Evolutionary conservation across 2,888 invertebrate genomes (phyloP).

Genomic region (Hymenopus coronatus): DNA sequence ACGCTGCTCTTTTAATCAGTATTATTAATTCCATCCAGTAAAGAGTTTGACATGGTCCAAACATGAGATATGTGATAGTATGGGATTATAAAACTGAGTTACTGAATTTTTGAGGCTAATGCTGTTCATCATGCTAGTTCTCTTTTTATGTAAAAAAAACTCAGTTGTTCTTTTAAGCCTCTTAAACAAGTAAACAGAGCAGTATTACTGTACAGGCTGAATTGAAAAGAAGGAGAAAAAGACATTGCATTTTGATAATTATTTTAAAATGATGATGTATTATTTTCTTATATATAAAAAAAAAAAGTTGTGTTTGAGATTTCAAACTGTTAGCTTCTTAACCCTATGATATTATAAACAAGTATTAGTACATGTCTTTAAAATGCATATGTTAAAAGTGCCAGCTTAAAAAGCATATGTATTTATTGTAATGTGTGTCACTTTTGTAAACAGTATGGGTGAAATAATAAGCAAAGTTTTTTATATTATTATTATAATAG

Average conservation of each 20-base stretch:
- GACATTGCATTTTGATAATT: neutral
- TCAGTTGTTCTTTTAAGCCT: neutral
- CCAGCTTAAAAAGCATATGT: neutral
- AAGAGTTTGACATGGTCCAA: neutral
- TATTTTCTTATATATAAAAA: neutral
- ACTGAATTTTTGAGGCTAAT: neutral
- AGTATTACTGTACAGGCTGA: neutral
- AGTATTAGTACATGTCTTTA: neutral
- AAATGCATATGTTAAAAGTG: neutral
- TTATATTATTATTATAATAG: neutral
- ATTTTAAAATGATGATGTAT: neutral
- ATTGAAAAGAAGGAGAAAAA: no score
- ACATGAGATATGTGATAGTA: neutral
- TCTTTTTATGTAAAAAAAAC: neutral
- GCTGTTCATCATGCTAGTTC: neutral
- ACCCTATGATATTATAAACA: neutral
- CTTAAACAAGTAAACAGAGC: neutral
- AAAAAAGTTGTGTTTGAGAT: neutral
- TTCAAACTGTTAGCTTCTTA: neutral
- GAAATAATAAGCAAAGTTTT: neutral
- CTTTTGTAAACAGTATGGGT: neutral
- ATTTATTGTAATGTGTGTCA: neutral
- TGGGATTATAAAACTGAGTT: neutral
- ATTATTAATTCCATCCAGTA: neutral
- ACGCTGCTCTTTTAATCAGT: neutral